These are phyloP conservation scores for Geotria australis DNA, from an alignment of 2,797 vertebrate species.

Conservation along the genomic window DNA sequence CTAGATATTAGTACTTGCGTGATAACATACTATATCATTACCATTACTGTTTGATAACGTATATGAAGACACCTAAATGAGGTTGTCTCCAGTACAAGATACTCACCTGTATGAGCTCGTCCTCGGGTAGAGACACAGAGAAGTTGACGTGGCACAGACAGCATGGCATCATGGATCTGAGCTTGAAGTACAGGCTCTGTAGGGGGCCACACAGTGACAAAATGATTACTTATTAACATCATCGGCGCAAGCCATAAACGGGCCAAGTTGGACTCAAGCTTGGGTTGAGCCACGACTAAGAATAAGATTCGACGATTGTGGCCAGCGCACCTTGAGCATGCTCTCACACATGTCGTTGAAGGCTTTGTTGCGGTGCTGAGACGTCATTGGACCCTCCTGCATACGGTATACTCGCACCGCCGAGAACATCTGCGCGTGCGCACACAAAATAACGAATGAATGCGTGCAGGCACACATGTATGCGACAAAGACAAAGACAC, in stretches of 20 bases:
- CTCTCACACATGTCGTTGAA: conserved; percentile 96
- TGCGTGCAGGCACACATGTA: too few relatives aligned
- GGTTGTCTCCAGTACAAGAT: too few relatives aligned
- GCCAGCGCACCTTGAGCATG: conserved; percentile 47
- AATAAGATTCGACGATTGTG: background rate
- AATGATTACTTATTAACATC: background rate
- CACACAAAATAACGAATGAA: background rate
- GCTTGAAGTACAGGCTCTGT: conserved; percentile 90
- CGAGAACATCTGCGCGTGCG: conserved; percentile 92
- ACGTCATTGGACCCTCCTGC: conserved; percentile 52
- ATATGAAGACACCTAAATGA: too few relatives aligned
- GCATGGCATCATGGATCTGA: conserved; percentile 83
- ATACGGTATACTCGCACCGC: conserved; percentile 70
- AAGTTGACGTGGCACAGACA: conserved; percentile 93
- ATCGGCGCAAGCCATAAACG: background rate
- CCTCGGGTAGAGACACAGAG: conserved; percentile 74
- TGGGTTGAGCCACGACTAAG: too few relatives aligned
- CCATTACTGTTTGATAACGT: too few relatives aligned
- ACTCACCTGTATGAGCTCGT: conserved; percentile 74
- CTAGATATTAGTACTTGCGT: too few relatives aligned
- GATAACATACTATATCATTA: too few relatives aligned
- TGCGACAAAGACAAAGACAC: background rate
- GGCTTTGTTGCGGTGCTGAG: conserved; percentile 77
- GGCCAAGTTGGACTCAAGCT: too few relatives aligned
- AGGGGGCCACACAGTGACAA: background rate